Base-by-base conservation (phyloP, 1,140 invertebrate genomes). In the Streblospio benedicti region DNA sequence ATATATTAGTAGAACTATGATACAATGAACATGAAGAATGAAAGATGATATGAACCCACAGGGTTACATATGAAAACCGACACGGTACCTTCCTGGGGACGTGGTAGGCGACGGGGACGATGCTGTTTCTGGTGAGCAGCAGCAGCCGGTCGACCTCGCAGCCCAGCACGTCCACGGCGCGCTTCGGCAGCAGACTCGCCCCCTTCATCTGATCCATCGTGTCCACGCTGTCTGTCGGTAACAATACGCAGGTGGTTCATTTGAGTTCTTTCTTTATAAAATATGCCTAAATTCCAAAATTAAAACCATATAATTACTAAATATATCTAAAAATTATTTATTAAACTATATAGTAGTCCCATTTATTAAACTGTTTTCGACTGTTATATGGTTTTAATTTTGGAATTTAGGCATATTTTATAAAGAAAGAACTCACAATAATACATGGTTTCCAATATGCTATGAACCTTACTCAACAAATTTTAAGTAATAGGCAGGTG, bases 21-120 rank as follows among this genome's bases (percentile, higher is more conserved):
- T n/a, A n/a, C n/a, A n/a, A n/a, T n/a, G n/a, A n/a, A n/a, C n/a
- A n/a, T n/a, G n/a, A n/a, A n/a, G n/a, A n/a, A n/a, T n/a, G n/a
- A n/a, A n/a, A n/a, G n/a, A n/a, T n/a, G n/a, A n/a, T n/a, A n/a
- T n/a, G n/a, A n/a, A n/a, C n/a, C n/a, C n/a, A n/a, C n/a, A n/a
- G n/a, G n/a, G n/a, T n/a, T n/a, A n/a, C n/a, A n/a, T n/a, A n/a
- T n/a, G n/a, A 57, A 57, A 33, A 44, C 12, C 30, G 45, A 20
- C 27, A 18, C 62, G 61, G 71, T 73, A 87, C 85, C 80, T 94
- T 95, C 72, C 93, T 82, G 41, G 92, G 92, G 56, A 95, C 91
- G 78, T 94, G 90, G 75, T 93, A 95, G 76, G 90, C 92, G 45
- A 93, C 87, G 5, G 91, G 90, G 71, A 93, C 86, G 23, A 97